Conservation (phyloP, 2,888 invertebrate genomes). For the Sisyra terminalis region DNA sequence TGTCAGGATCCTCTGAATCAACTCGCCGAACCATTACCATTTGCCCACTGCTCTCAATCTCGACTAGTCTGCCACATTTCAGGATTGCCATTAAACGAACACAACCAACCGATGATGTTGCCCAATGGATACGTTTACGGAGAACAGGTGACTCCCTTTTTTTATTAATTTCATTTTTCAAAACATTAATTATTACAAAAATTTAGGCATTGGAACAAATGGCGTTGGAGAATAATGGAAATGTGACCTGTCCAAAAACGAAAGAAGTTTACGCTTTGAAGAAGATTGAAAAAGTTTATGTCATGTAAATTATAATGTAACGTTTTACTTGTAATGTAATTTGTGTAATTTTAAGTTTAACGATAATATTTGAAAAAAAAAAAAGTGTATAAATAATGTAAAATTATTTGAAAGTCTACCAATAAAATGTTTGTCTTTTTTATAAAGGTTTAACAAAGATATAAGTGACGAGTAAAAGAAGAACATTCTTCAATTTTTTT, state of each 20-base stretch:
- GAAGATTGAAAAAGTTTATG: conserved; percentile 91
- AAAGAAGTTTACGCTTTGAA: conserved; percentile 81
- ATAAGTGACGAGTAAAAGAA: too few species aligned
- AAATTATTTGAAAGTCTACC: too few species aligned
- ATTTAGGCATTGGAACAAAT: conserved; percentile 83
- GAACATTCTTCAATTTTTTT: too few species aligned
- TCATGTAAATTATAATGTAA: conserved; percentile 52
- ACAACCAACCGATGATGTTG: conserved; percentile 96
- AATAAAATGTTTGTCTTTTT: too few species aligned
- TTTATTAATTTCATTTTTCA: conserved; percentile 6
- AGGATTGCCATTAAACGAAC: conserved; percentile 84
- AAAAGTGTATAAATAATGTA: too few species aligned
- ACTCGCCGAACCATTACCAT: conserved; percentile 75
- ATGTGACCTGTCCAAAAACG: conserved; percentile 85
- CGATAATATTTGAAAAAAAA: too few species aligned
- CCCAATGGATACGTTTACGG: conserved; percentile 97
- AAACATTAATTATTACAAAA: conserved; percentile 26
- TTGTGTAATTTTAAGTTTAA: not conserved
- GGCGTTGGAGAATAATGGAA: conserved; percentile 80
- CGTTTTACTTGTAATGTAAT: not conserved
- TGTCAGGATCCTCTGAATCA: conserved; percentile 77
- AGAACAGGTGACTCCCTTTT: conserved; percentile 45
- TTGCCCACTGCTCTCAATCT: conserved; percentile 93
- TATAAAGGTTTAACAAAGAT: too few species aligned
- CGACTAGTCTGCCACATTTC: conserved; percentile 84